These are phyloP conservation scores for Falco biarmicus DNA, from an alignment of 2,797 vertebrate genomes.

Conservation along the genomic window DNA sequence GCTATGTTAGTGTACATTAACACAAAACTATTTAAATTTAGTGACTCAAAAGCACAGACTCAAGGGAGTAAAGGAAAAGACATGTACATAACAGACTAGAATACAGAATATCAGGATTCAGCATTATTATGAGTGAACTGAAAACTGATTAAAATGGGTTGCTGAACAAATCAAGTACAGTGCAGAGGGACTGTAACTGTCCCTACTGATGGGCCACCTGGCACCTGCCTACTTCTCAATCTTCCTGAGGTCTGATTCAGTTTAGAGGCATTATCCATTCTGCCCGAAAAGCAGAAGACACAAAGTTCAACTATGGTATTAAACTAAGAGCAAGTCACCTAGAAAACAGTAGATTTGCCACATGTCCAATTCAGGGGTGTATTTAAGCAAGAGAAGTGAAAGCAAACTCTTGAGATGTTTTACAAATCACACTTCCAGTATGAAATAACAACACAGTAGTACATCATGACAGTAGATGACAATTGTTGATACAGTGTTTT, in stretches of 20 bases:
- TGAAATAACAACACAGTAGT: background rate
- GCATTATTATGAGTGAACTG: background rate
- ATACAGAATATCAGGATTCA: background rate
- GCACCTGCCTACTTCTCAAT: background rate
- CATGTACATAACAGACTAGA: background rate
- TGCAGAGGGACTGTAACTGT: background rate
- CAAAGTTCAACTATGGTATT: background rate
- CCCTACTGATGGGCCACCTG: background rate
- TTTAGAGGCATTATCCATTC: background rate
- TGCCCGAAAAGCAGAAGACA: background rate
- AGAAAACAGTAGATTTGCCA: background rate
- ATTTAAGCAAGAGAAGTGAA: background rate
- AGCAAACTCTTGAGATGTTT: background rate
- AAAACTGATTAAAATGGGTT: background rate
- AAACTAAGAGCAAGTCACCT: background rate
- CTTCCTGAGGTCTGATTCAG: background rate
- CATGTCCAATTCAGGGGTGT: background rate
- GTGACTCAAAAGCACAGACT: background rate
- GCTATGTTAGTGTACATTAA: background rate
- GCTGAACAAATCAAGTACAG: background rate
- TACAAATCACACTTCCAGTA: background rate
- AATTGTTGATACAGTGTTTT: background rate
- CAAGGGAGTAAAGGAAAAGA: background rate
- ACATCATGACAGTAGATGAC: background rate
- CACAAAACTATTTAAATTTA: background rate